Evolutionary conservation across 2,797 vertebrate genomes (phyloP).

Genomic region (Lerista edwardsae): DNA sequence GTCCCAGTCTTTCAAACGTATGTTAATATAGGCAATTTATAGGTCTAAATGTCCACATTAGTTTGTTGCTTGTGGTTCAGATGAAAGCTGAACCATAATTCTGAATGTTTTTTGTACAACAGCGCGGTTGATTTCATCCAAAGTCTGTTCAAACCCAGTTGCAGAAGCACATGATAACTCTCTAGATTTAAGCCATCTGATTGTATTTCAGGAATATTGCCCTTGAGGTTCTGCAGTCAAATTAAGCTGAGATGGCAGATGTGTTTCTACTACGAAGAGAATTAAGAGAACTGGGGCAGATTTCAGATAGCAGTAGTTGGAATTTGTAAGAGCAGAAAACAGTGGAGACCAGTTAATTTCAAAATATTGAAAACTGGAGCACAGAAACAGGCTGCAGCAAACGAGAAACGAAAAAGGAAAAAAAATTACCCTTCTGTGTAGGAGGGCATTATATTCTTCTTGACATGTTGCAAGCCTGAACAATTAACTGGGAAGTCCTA

Average conservation of each 20-base stretch:
- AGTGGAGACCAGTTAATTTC: neutral
- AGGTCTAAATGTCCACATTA: neutral
- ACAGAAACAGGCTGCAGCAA: neutral
- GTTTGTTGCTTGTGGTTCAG: neutral
- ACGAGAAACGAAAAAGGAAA: neutral
- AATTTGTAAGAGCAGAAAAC: neutral
- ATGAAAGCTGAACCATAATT: neutral
- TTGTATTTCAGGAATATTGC: conserved; percentile 9
- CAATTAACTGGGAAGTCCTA: neutral
- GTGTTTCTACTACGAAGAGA: neutral
- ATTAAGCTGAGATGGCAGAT: conserved; percentile 10
- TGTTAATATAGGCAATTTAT: neutral
- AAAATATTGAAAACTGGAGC: neutral
- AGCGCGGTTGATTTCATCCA: neutral
- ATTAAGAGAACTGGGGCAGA: conserved; percentile 7
- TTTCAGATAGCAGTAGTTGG: neutral
- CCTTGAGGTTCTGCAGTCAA: neutral
- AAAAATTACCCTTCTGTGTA: neutral
- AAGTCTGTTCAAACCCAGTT: neutral
- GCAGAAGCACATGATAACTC: neutral
- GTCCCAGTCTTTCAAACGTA: neutral
- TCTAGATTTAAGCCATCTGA: neutral
- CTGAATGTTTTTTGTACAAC: neutral
- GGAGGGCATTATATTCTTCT: neutral
- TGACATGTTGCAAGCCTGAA: neutral